Evolutionary conservation across 2,797 vertebrate species (phyloP).

Genomic region (Calcarius lapponicus): DNA sequence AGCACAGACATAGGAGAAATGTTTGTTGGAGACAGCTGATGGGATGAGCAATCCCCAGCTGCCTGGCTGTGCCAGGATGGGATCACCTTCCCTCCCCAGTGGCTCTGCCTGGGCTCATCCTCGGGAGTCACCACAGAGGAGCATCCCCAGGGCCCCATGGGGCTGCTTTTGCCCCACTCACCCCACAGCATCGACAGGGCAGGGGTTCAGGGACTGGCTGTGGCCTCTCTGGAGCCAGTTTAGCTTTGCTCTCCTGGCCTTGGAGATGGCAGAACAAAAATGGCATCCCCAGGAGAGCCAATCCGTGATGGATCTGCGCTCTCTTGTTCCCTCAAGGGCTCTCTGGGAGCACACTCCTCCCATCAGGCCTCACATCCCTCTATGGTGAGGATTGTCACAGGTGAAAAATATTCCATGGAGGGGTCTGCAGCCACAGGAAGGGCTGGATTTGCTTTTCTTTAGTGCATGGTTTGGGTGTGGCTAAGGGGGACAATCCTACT

Average conservation of each 20-base stretch:
- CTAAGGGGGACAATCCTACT: neutral
- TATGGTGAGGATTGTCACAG: neutral
- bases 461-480: neutral
- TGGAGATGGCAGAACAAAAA: neutral
- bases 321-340: neutral
- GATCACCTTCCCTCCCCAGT: fast-evolving
- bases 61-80: fast-evolving
- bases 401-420: neutral
- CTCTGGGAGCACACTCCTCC: neutral
- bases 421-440: neutral
- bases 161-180: neutral
- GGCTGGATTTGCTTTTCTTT: neutral
- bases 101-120: neutral
- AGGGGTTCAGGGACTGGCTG: neutral
- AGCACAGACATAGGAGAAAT: neutral
- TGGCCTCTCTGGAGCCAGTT: neutral
- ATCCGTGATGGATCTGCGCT: neutral
- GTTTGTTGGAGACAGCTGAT: neutral
- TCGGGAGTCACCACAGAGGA: fast-evolving
- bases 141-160: neutral
- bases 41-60: neutral
- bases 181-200: fast-evolving
- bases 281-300: neutral
- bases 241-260: neutral
- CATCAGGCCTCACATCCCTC: neutral